A percentile compares a stretch with the other conserved stretches of the same genome.
These are phyloP conservation scores for Pygoscelis adeliae DNA, from an alignment of 2,113 vertebrate species.

Conservation along the genomic window DNA sequence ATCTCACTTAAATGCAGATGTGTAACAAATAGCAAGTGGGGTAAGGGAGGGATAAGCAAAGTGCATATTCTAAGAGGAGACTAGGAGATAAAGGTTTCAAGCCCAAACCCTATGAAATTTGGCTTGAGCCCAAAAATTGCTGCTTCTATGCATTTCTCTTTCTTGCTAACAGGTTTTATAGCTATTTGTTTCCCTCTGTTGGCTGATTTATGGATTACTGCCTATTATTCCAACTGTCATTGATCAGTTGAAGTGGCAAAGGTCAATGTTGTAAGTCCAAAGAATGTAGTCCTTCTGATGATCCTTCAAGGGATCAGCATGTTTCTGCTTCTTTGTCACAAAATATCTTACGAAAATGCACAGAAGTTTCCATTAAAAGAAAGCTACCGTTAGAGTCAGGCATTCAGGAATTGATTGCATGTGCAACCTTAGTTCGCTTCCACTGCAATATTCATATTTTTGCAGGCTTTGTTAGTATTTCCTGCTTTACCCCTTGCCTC, in stretches of 20 bases:
- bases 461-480: constrained; percentile 16
- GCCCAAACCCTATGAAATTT: not conserved
- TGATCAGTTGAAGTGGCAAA: not conserved
- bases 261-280: not conserved
- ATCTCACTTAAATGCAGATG: not conserved
- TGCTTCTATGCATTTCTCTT: not conserved
- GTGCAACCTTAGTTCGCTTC: constrained; percentile 31
- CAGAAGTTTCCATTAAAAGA: not conserved
- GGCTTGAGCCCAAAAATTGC: not conserved
- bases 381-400: not conserved
- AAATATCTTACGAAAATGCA: not conserved
- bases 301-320: not conserved
- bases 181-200: constrained; percentile 1
- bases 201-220: not conserved
- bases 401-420: constrained; percentile 27
- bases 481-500: not conserved
- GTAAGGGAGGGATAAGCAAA: not conserved
- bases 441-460: constrained; percentile 24
- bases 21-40: not conserved
- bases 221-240: not conserved
- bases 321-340: not conserved
- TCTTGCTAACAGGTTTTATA: not conserved
- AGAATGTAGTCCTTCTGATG: not conserved
- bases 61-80: not conserved
- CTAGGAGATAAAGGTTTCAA: not conserved